Percentiles rank a stretch among this genome's conserved stretches.
phyloP scores from a whole-genome alignment of 2,888 invertebrate genomes.

The Acleris laterana region DNA sequence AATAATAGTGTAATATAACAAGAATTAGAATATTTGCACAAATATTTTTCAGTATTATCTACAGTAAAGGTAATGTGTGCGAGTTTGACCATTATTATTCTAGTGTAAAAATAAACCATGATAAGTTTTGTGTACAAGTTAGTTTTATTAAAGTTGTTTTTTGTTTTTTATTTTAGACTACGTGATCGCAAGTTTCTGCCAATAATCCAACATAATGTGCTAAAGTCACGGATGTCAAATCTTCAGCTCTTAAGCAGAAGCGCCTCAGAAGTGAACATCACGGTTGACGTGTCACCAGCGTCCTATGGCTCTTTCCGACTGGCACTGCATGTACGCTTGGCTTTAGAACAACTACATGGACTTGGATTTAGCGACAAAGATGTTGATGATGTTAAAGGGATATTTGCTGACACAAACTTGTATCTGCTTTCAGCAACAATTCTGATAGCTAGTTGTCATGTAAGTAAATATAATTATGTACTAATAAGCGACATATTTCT shows the following conservation, averaged over 20 bases:
- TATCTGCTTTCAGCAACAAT: conserved; percentile 95
- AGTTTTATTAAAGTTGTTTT: no score
- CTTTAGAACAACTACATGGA: conserved; percentile 87
- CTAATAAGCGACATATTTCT: no score
- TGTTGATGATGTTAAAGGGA: conserved; percentile 97
- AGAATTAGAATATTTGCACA: no score
- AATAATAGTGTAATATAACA: no score
- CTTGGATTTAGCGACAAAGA: conserved; percentile 96
- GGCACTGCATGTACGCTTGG: conserved; percentile 90
- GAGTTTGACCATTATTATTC: no score
- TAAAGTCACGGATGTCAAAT: conserved; percentile 91
- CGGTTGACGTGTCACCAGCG: conserved; percentile 89
- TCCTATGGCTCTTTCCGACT: conserved; percentile 91
- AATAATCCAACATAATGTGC: conserved; percentile 91
- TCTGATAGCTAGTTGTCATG: conserved; percentile 95
- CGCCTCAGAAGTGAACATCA: conserved; percentile 86
- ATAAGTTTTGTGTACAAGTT: neutral
- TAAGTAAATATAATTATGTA: conserved; percentile 78
- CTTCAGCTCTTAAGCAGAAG: conserved; percentile 87
- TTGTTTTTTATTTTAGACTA: conserved; percentile 72
- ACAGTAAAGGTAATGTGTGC: no score
- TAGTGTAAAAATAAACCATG: no score
- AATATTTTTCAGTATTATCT: no score
- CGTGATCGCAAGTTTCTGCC: conserved; percentile 90
- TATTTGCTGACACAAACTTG: conserved; percentile 97